Evolutionary conservation across 2,113 vertebrate species (phyloP).

Genomic region (Notarius lentiginosus): DNA sequence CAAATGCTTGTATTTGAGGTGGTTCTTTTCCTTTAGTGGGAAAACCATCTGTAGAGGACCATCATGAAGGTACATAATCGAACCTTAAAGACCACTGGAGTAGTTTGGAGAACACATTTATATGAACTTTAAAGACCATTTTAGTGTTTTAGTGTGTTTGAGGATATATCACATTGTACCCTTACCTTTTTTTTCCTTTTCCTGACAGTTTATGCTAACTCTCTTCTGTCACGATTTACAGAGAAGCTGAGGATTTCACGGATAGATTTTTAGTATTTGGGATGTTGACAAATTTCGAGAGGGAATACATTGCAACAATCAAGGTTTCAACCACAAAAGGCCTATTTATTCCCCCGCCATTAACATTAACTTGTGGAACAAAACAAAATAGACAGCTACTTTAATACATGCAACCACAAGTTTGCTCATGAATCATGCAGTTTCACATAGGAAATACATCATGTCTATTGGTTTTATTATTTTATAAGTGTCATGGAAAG

Average conservation of each 20-base stretch:
- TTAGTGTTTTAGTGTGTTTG: not conserved
- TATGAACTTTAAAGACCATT: not conserved
- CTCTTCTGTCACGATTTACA: not conserved
- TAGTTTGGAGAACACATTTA: not conserved
- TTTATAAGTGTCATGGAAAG: not conserved
- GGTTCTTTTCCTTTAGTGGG: too few species aligned
- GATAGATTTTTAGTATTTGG: not conserved
- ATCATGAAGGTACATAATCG: not conserved
- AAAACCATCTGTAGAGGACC: too few species aligned
- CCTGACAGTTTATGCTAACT: not conserved
- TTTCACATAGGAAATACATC: not conserved
- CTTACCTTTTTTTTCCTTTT: too few species aligned
- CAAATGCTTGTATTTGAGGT: not conserved
- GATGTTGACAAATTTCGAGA: slow-evolving; percentile 14
- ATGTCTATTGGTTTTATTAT: not conserved
- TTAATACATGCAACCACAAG: not conserved
- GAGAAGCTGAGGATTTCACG: not conserved
- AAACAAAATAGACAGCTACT: not conserved
- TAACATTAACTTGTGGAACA: slow-evolving; percentile 1
- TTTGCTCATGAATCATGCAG: not conserved
- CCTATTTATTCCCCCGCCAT: not conserved
- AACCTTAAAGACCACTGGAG: not conserved
- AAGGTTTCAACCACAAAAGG: slow-evolving; percentile 32
- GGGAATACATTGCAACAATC: slow-evolving; percentile 28
- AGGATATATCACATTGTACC: not conserved